Percentiles rank a stretch among this genome's conserved stretches.
Evolutionary conservation across 2,113 vertebrate genomes (phyloP).

Genomic region (Actinemys pallida): DNA sequence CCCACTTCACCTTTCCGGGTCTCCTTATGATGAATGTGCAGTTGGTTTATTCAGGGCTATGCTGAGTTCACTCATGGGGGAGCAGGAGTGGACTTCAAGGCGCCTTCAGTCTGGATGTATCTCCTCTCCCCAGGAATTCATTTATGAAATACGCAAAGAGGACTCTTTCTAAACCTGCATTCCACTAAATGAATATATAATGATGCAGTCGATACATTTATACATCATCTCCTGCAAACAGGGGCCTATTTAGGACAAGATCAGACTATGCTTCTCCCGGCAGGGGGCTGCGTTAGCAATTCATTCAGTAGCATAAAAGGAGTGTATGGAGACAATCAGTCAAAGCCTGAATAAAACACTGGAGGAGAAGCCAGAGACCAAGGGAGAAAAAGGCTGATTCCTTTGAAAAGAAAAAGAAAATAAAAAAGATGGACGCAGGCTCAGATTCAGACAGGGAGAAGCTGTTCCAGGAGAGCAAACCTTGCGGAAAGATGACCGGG

Average conservation of each 20-base stretch:
- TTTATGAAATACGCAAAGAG: constrained; percentile 62
- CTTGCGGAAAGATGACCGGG: constrained; percentile 29
- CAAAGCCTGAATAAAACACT: constrained; percentile 55
- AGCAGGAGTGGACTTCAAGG: constrained; percentile 27
- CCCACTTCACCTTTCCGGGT: neutral
- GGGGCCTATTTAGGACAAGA: constrained; percentile 74
- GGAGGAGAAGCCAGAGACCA: constrained; percentile 45
- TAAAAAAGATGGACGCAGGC: neutral
- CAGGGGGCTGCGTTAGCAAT: constrained; percentile 71
- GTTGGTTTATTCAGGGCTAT: neutral
- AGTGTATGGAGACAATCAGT: constrained; percentile 53
- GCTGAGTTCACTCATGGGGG: neutral
- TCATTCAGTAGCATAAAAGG: constrained; percentile 70
- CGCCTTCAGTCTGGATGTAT: constrained; percentile 36
- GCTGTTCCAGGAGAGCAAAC: neutral
- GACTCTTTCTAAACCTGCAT: constrained; percentile 49
- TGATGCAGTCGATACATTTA: constrained; percentile 63
- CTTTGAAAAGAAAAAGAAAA: constrained; percentile 28
- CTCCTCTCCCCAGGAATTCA: constrained; percentile 59
- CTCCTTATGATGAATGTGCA: neutral
- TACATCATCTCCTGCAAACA: constrained; percentile 76
- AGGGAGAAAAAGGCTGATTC: constrained; percentile 23
- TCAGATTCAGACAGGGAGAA: neutral
- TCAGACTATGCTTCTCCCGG: constrained; percentile 73
- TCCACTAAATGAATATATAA: constrained; percentile 76